phyloP scores from a whole-genome alignment of 2,888 invertebrate genomes.

The Platyscelio sp. region DNA sequence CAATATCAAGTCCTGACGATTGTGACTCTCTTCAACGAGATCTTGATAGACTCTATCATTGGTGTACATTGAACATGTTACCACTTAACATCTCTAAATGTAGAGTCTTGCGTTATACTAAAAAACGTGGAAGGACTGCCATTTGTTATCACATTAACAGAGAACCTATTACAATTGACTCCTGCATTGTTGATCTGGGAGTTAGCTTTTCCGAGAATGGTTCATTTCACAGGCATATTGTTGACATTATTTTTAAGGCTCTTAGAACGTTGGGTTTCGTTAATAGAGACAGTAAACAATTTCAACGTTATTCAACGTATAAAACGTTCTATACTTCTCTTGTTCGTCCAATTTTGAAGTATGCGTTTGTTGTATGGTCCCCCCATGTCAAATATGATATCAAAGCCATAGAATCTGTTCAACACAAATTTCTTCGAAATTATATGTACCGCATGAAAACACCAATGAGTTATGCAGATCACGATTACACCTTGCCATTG shows the following conservation, averaged over 20 bases:
- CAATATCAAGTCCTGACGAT: neutral
- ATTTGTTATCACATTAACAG: neutral
- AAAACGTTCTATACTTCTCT: neutral
- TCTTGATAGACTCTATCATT: neutral
- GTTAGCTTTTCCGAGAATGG: neutral
- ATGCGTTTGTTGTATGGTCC: neutral
- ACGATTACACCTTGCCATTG: neutral
- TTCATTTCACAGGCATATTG: neutral
- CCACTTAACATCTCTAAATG: slow-evolving; percentile 4
- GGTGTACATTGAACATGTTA: neutral
- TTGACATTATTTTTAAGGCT: neutral
- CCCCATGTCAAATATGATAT: neutral
- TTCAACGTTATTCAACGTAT: neutral
- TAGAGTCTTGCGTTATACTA: neutral
- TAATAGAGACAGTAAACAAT: neutral
- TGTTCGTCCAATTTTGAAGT: neutral
- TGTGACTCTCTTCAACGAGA: neutral
- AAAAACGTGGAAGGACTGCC: neutral
- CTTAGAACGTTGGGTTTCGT: neutral
- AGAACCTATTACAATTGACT: neutral
- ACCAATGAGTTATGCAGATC: neutral
- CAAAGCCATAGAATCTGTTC: neutral
- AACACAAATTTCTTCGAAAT: slow-evolving; percentile 2
- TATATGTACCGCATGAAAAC: neutral
- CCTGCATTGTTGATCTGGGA: neutral